Base-by-base conservation (phyloP, 2,888 invertebrate species). In the Timandra comae region DNA sequence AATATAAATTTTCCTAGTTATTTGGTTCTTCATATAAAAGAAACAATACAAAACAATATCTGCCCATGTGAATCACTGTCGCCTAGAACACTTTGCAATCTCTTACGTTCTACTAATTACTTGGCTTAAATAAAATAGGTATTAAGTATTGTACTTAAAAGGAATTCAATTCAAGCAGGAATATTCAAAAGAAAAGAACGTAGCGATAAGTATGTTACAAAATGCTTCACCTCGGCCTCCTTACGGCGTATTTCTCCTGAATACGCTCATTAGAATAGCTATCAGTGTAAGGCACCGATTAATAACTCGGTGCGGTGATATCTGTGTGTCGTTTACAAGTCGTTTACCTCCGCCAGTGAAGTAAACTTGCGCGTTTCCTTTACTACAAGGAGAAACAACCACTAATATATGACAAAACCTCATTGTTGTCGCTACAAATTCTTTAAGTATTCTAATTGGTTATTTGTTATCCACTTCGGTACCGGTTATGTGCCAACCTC, bases 241-340 rank as follows among this genome's bases (percentile, higher is more conserved):
- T 82, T 84, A 68, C 65, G 53, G 48, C 56, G 53, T 63, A 54
- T 63, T 61, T 65, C 64, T 70, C 58, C 59, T 59, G 67, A 63
- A 63, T 53, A 63, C 57, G 63, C 77, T 85, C 81, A 85, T 85
- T 85, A 82, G 84, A 85, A 85, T 85, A 81, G 77, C 70, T 85
- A 85, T 85, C 85, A 72, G 71, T 66, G 73, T 64, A 66, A 73
- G 67, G 72, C 76, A 69, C 74, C 76, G 80, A 82, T 82, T 81
- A 82, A 82, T 78, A 81, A 80, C 71, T 71, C 56, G 72, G 63
- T 54, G 57, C 62, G 65, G 65, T 68, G 72, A 68, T 73, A 75
- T 49, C 60, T 63, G 59, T 73, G 60, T 73, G 75, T 67, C 77
- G 69, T 76, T 81, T 73, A 75, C 73, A 74, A 65, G 84, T 82